Evolutionary conservation across 2,797 vertebrate species (phyloP), one percentile per base, ranked within the genome.

Genomic region (Delichon dasypus): DNA sequence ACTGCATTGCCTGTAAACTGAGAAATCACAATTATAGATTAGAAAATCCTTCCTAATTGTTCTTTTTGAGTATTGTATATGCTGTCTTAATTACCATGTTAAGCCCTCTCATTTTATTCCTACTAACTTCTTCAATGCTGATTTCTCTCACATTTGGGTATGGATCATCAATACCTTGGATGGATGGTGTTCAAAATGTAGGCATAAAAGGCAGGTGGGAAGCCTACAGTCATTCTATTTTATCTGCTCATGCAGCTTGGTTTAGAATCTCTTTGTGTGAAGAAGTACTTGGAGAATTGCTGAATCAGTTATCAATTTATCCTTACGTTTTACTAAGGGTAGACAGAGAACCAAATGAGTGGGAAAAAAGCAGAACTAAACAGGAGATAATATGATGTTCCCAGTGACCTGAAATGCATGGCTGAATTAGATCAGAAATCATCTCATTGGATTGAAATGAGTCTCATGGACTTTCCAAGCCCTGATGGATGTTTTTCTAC

Each of bases 401-500:
- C n/a, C 58, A 47, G 61, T 38, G 34, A 79, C 70, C 62, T 15
- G 73, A 71, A 74, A 44, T 15, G 19, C 45, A 88, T 94, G 75
- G 89, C 60, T 94, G 48, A 94, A 48, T 40, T 74, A 54, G 68
- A 57, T 57, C 72, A 90, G 61, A 86, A 90, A 40, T 14, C 1
- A 30, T 40, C 34, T 50, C 25, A 29, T 27, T 40, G 81, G 15
- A 44, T 20, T 67, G 86, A 95, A 95, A 72, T 16, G 27, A 76
- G 6, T 85, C 66, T 94, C 45, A 5, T 57, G 44, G 89, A 93
- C 86, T 90, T 92, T 58, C 54, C 17, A 60, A 16, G 22, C 72
- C n/a, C 47, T 22, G 18, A 45, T 45, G 50, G 90, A 85, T 50
- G 27, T 94, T 96, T 88, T 89, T 82, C 89, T 76, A 22, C 54